Evolutionary conservation across 2,888 invertebrate species (phyloP), one percentile per base, ranked within the genome.

Genomic region (Papilio gigon): DNA sequence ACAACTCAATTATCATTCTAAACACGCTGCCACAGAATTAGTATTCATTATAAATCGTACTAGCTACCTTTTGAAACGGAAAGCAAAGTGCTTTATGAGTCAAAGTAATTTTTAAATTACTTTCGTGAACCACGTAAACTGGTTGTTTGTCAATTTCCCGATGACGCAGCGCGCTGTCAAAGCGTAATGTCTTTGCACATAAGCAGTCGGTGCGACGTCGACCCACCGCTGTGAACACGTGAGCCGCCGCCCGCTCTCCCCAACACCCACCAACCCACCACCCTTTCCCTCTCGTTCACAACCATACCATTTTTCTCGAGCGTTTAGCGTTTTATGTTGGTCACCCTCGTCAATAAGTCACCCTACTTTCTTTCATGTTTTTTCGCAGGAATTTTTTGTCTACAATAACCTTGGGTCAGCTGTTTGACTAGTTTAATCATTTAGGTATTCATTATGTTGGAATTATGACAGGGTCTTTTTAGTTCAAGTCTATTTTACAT

Each of bases 101-200:
- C 50, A 50, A 50, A 27, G 25, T 50, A 50, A 27, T 50, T n/a
- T 50, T 50, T 27, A 50, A 17, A 14, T 30, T 27, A 44, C 2
- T 30, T 47, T 27, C 20, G 8, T 68, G 65, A 73, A 74, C 67
- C 72, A 77, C 77, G 80, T 81, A 83, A 81, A 82, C 78, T 80
- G 77, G 80, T 83, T 87, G 83, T 88, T 88, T 87, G 85, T 86
- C 84, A 85, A 87, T 87, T 85, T 88, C 75, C 79, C 81, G 84
- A 86, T 89, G 88, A 88, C 88, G 83, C 83, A 85, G 87, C 84
- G 76, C 76, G 79, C 80, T 87, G 83, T 85, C 84, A 83, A 80
- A 86, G 84, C 83, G 80, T 81, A 83, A 78, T 80, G 83, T 79
- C 79, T 83, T 83, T 86, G 83, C 85, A 87, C 84, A 87, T 88